These are phyloP conservation scores for Ptilodon capucinus DNA, from an alignment of 2,888 invertebrate genomes.

Conservation along the genomic window DNA sequence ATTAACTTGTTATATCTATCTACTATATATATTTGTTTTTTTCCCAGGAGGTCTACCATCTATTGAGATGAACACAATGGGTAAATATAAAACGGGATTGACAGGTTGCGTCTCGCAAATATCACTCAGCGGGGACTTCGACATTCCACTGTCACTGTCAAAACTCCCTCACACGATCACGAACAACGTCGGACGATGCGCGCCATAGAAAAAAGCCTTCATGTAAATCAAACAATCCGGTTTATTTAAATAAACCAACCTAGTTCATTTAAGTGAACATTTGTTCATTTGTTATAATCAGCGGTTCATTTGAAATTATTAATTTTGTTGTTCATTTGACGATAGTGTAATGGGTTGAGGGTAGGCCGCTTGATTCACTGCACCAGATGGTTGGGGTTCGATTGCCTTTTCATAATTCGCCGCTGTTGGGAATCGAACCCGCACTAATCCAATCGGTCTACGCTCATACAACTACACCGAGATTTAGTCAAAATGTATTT, in stretches of 20 bases:
- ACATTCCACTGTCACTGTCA: conserved; percentile 86
- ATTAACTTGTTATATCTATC: too few relatives aligned
- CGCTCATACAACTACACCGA: too few relatives aligned
- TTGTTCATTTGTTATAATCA: conserved; percentile 8
- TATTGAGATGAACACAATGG: conserved; percentile 86
- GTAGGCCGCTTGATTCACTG: too few relatives aligned
- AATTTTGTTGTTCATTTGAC: too few relatives aligned
- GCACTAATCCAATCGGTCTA: too few relatives aligned
- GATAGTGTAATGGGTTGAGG: too few relatives aligned
- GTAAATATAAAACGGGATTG: conserved; percentile 88
- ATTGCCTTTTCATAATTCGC: too few relatives aligned
- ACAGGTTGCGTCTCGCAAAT: conserved; percentile 93
- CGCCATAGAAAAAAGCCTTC: conserved; percentile 57
- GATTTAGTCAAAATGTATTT: too few relatives aligned
- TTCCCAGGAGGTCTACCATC: conserved; percentile 90
- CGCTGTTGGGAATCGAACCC: too few relatives aligned
- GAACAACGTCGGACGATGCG: conserved; percentile 75
- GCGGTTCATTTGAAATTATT: conserved; percentile 35
- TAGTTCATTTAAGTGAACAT: conserved; percentile 36
- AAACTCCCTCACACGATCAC: conserved; percentile 85
- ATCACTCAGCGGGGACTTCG: conserved; percentile 90
- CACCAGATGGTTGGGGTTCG: too few relatives aligned
- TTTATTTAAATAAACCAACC: conserved; percentile 36
- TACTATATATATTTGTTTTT: conserved; percentile 9
- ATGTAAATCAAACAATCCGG: conserved; percentile 39